These are phyloP conservation scores for Dendrocincla tyrannina DNA, from an alignment of 2,797 vertebrate species.

Conservation along the genomic window DNA sequence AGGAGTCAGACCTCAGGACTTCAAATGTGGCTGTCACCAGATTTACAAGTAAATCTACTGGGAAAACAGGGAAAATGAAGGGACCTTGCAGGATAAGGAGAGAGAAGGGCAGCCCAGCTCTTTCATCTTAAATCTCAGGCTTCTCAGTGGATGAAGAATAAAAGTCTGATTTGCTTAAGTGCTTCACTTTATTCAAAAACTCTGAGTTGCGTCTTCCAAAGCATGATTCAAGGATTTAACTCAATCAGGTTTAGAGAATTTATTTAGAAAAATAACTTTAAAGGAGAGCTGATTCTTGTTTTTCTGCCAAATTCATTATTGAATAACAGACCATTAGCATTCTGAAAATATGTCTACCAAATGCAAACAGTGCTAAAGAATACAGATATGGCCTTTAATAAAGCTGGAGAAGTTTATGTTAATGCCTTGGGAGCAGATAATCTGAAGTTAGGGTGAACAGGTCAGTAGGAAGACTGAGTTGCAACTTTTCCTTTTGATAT, in stretches of 20 bases:
- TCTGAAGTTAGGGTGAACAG: not conserved
- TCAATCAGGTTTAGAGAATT: constrained; percentile 29
- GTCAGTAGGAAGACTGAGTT: not conserved
- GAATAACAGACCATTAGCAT: constrained; percentile 15
- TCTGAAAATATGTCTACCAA: constrained; percentile 17
- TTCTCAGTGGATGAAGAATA: constrained; percentile 15
- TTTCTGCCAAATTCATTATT: constrained; percentile 46
- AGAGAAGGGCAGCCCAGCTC: constrained; percentile 25
- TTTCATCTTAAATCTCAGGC: constrained; percentile 51
- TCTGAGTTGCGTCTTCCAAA: constrained; percentile 1
- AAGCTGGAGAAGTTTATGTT: constrained; percentile 29
- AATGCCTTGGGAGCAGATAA: constrained; percentile 22
- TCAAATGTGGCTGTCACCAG: constrained; percentile 36
- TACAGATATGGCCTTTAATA: not conserved
- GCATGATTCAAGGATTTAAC: not conserved
- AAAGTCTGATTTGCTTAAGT: constrained; percentile 32
- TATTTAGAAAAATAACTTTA: constrained; percentile 48
- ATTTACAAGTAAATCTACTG: constrained; percentile 68
- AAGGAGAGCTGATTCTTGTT: constrained; percentile 31
- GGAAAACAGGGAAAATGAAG: constrained; percentile 59
- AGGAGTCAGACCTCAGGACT: constrained; percentile 64
- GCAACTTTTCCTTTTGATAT: constrained; percentile 2
- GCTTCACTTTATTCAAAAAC: constrained; percentile 34
- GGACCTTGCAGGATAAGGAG: not conserved
- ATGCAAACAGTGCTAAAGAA: constrained; percentile 21